Percentiles rank a stretch among this genome's conserved stretches.
Conservation (phyloP, 1,140 invertebrate genomes). For the Brachionus calyciflorus region DNA sequence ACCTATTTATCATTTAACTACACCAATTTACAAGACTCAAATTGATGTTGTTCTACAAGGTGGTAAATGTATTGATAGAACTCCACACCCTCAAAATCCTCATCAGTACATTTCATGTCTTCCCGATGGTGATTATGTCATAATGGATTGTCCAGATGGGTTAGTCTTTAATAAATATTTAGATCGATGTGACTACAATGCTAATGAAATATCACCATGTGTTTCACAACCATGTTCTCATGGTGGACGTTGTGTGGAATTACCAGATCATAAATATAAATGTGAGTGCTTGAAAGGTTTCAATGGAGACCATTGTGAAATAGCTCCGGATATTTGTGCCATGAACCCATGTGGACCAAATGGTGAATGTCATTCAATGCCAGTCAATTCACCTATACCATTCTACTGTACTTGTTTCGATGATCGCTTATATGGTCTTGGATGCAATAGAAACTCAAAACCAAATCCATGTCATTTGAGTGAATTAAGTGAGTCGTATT, state of each 20-base stretch:
- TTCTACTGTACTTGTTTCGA: slow-evolving; percentile 37
- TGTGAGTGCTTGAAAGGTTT: slow-evolving; percentile 18
- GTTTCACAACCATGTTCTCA: neutral
- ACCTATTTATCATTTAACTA: no score
- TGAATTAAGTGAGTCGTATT: neutral
- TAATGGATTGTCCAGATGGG: slow-evolving; percentile 30
- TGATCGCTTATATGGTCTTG: neutral
- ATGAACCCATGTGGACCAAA: slow-evolving; percentile 16
- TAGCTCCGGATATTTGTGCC: neutral
- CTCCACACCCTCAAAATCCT: slow-evolving; percentile 18
- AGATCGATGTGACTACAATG: slow-evolving; percentile 39
- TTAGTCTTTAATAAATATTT: slow-evolving; percentile 42
- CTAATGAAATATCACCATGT: slow-evolving; percentile 2
- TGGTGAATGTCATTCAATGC: slow-evolving; percentile 29
- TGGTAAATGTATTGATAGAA: neutral
- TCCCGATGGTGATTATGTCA: slow-evolving; percentile 18
- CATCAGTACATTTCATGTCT: slow-evolving; percentile 16
- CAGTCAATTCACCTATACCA: slow-evolving; percentile 4
- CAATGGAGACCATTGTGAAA: slow-evolving; percentile 3
- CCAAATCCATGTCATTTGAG: neutral
- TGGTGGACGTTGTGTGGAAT: slow-evolving; percentile 7
- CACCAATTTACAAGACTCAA: neutral
- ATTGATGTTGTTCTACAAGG: neutral
- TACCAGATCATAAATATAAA: slow-evolving; percentile 7
- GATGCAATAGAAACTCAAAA: neutral